Evolutionary conservation across 1,140 invertebrate species (phyloP).

Genomic region (Coptotermes formosanus): DNA sequence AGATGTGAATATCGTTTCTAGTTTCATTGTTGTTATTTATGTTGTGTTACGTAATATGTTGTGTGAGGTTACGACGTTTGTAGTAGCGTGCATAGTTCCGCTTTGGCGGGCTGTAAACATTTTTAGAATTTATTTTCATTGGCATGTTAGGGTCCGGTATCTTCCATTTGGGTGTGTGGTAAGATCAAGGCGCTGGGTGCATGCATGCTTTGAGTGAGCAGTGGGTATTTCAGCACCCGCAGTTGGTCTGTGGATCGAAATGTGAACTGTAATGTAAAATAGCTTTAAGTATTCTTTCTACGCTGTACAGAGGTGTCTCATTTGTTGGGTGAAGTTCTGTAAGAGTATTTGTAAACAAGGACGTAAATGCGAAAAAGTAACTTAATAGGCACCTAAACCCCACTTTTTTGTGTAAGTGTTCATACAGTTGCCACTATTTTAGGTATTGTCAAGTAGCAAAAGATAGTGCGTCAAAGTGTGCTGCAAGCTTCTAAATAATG

Average conservation of each 20-base stretch:
- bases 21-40: not conserved
- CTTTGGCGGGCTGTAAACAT: not conserved
- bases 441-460: too few species aligned
- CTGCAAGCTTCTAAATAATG: too few species aligned
- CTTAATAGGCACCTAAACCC: too few species aligned
- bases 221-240: not conserved
- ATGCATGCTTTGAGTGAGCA: not conserved
- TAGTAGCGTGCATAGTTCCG: not conserved
- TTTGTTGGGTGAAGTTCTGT: too few species aligned
- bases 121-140: not conserved
- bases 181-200: not conserved
- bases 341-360: too few species aligned
- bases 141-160: not conserved
- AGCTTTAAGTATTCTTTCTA: too few species aligned
- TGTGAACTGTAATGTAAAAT: too few species aligned
- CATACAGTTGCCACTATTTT: too few species aligned
- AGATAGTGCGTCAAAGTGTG: too few species aligned
- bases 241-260: not conserved
- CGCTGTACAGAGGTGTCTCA: too few species aligned
- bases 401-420: too few species aligned
- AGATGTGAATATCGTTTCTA: not conserved
- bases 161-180: conserved; percentile 4
- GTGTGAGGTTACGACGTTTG: not conserved
- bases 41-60: not conserved
- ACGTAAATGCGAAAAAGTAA: too few species aligned